Base-by-base conservation (phyloP, 2,113 vertebrate genomes). In the Regulus satrapa region DNA sequence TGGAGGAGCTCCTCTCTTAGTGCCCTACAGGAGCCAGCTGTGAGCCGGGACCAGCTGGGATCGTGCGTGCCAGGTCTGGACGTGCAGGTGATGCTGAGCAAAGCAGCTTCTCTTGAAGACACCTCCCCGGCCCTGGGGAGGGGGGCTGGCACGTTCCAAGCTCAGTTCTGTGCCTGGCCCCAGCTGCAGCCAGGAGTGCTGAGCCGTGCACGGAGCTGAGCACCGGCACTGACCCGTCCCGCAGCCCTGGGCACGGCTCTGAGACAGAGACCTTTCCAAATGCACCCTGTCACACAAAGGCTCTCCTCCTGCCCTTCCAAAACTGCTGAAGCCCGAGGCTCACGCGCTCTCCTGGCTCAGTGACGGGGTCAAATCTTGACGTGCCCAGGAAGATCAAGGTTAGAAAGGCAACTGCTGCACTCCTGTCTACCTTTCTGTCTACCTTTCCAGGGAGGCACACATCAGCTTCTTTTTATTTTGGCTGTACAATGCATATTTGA, bases 131-230 rank as follows among this genome's bases (percentile, higher is more conserved):
- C 46, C 49, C 12, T 1, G 9, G 15, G 54, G 36, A 81, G 56
- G 48, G n/a, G n/a, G n/a, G n/a, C n/a, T n/a, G n/a, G n/a, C n/a
- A n/a, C n/a, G n/a, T n/a, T n/a, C n/a, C n/a, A n/a, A n/a, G n/a
- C n/a, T n/a, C n/a, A n/a, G n/a, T n/a, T n/a, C 74, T 0, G 8
- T 28, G 38, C 26, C 31, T 2, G 20, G 5, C 14, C 56, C 13
- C 62, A 51, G 61, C 84, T 0, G 15, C 12, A n/a, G n/a, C n/a
- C n/a, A n/a, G n/a, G n/a, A 88, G 49, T 2, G 4, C 18, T 7
- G 73, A 26, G 52, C 41, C 0, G 0, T 1, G 8, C 52, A 43
- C 0, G 0, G 0, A 2, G 19, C 59, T 3, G 4, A 32, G 67
- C 4, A 40, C 73, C 63, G 0, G 3, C 4, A 1, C 40, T 0